phyloP scores from a whole-genome alignment of 2,797 vertebrate genomes.

The Chaetodon trifasciatus region DNA sequence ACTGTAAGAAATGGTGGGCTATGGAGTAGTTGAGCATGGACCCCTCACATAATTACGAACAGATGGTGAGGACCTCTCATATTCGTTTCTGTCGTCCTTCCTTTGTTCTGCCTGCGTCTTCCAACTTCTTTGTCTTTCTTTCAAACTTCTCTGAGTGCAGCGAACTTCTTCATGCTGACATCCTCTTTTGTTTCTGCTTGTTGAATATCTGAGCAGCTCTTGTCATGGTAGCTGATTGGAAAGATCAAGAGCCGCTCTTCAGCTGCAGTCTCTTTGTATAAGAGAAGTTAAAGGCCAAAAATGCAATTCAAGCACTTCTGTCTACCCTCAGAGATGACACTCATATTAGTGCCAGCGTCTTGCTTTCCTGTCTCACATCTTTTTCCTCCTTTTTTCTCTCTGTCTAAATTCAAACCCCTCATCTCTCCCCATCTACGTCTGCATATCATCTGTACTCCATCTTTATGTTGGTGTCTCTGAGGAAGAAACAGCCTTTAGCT shows the following conservation, averaged over 20 bases:
- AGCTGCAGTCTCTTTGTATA: constrained; percentile 65
- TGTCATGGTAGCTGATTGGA: constrained; percentile 75
- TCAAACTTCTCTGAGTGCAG: constrained; percentile 62
- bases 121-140: constrained; percentile 59
- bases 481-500: constrained; percentile 80
- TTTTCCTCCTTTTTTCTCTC: constrained; percentile 40
- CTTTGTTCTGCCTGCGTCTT: constrained; percentile 62
- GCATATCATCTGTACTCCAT: constrained; percentile 71
- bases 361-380: constrained; percentile 68
- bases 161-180: constrained; percentile 71
- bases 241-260: constrained; percentile 77
- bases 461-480: constrained; percentile 71
- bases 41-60: constrained; percentile 67
- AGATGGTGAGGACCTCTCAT: constrained; percentile 66
- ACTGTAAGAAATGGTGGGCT: constrained; percentile 49
- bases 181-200: constrained; percentile 74
- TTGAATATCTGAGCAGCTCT: constrained; percentile 78
- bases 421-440: constrained; percentile 70
- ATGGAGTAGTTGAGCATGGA: constrained; percentile 52
- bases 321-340: constrained; percentile 72
- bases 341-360: constrained; percentile 70
- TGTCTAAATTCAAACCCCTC: constrained; percentile 66
- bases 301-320: constrained; percentile 80
- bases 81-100: constrained; percentile 48
- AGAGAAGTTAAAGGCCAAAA: constrained; percentile 75